Base-by-base conservation (phyloP, 2,797 vertebrate genomes). In the Falco peregrinus region DNA sequence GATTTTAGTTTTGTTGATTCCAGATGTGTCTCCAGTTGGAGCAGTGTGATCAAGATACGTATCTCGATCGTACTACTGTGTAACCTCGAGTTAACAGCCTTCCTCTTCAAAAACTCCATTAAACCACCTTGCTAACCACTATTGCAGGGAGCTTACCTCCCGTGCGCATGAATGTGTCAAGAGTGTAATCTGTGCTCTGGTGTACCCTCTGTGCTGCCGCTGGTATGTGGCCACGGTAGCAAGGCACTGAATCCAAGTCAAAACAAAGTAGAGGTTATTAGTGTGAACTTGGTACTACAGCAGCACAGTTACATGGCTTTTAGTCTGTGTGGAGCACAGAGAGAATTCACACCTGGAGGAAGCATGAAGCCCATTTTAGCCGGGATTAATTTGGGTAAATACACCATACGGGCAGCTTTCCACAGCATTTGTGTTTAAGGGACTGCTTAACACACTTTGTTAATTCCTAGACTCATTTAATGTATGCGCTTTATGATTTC, bases 111-210 rank as follows among this genome's bases (percentile, higher is more conserved):
- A 84, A 75, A 20, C 25, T 47, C 80, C 6, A 41, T 17, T 71
- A 12, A 71, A 51, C n/a, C 5, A 11, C 41, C 29, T 59, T n/a
- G 41, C 18, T 90, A 76, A 61, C 35, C n/a, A 25, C n/a, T 29
- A 1, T n/a, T 80, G 41, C 22, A n/a, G 31, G 28, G 37, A 93
- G 75, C 13, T 83, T 0, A 0, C 28, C 93, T 89, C 29, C 25
- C 15, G 1, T 68, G 11, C 11, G 6, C 39, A 6, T 41, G 29
- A 68, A 22, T 0, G 1, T 53, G n/a, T 24, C 45, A 57, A 41
- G 28, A 33, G 29, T 37, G 10, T 76, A 4, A 56, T 45, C 28
- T 50, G 1, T 37, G 50, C 31, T 28, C 1, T 50, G 16, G 16
- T 76, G 11, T 64, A 35, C 21, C 29, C 31, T 60, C 31, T 70